Percentiles rank a stretch among this genome's conserved stretches.
Conservation (phyloP, 2,113 vertebrate species). For the Coregonus clupeaformis region DNA sequence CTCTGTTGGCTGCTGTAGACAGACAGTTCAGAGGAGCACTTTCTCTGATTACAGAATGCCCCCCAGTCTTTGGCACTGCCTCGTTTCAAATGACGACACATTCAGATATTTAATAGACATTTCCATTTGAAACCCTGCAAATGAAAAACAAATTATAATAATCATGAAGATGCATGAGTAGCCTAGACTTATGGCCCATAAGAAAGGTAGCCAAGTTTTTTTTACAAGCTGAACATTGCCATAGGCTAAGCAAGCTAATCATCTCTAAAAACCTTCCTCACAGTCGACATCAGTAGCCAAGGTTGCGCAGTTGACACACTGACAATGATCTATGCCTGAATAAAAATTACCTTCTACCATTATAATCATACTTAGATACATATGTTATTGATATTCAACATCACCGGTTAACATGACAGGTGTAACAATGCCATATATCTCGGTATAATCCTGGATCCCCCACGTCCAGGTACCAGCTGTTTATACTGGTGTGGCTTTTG, state of each 20-base stretch:
- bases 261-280: not conserved
- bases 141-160: not conserved
- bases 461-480: not conserved
- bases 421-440: not conserved
- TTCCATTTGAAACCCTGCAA: not conserved
- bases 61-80: not conserved
- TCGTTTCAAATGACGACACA: not conserved
- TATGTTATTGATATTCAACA: not conserved
- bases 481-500: too few relatives aligned
- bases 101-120: not conserved
- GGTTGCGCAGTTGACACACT: not conserved
- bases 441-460: slow-evolving; percentile 5
- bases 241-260: not conserved
- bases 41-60: slow-evolving; percentile 27
- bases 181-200: not conserved
- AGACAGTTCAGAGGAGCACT: slow-evolving; percentile 27
- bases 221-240: not conserved
- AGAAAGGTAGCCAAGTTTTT: too few relatives aligned
- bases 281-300: not conserved
- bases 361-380: not conserved
- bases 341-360: not conserved
- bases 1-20: slow-evolving; percentile 11
- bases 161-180: not conserved
- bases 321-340: not conserved
- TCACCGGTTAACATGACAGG: not conserved